A percentile compares a stretch with the other conserved stretches of the same genome.
These are phyloP conservation scores for Indri indri DNA, from an alignment of 2,113 vertebrate species.

Conservation along the genomic window DNA sequence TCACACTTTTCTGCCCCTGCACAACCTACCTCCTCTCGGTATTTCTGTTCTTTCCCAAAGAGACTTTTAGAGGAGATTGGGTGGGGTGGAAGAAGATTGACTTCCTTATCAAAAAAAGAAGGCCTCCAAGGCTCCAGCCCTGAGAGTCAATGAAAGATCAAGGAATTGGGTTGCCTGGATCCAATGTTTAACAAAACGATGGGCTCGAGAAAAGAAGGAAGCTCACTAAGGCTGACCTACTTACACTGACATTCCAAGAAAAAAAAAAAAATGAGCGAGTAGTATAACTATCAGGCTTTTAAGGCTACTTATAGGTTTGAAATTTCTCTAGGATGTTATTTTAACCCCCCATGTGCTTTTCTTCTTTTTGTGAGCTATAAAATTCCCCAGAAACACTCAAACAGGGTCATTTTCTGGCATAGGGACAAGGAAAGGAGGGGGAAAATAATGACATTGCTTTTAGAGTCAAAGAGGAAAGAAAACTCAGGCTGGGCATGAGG, in stretches of 20 bases:
- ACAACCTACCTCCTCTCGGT: neutral
- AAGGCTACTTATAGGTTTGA: neutral
- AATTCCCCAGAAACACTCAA: slow-evolving; percentile 2
- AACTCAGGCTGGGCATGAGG: neutral
- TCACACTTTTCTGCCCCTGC: neutral
- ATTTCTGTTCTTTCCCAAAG: neutral
- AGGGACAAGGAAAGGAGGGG: neutral
- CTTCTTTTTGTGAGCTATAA: neutral
- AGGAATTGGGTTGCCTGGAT: neutral
- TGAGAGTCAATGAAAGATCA: neutral
- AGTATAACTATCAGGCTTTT: neutral
- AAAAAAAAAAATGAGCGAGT: neutral
- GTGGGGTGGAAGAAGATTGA: neutral
- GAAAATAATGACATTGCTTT: neutral
- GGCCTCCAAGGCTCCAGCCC: neutral
- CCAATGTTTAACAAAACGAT: slow-evolving; percentile 1
- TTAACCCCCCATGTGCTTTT: neutral
- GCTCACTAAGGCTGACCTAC: neutral
- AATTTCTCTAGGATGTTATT: neutral
- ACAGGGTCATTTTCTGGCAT: neutral
- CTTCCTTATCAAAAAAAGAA: neutral
- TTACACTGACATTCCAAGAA: neutral
- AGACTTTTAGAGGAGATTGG: neutral
- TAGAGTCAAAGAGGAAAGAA: neutral
- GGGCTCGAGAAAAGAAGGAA: neutral